These are phyloP conservation scores for Epistrophe eligans DNA, from an alignment of 2,888 invertebrate species.

Conservation along the genomic window DNA sequence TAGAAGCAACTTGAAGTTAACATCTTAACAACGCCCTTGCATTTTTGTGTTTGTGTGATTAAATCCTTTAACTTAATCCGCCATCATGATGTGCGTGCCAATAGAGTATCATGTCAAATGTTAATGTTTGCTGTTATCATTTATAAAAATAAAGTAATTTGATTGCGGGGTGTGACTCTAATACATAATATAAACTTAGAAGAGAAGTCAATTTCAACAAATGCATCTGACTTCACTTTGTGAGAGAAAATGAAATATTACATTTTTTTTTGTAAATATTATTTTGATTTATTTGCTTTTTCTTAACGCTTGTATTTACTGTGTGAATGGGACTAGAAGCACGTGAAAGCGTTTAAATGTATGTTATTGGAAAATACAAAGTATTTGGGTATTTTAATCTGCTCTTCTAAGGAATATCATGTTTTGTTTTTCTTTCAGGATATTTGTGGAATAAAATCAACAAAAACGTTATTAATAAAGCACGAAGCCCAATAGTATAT, in stretches of 20 bases:
- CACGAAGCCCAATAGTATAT: no score
- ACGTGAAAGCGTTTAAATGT: neutral
- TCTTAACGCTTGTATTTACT: neutral
- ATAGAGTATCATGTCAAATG: conserved; percentile 61
- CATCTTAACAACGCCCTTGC: neutral
- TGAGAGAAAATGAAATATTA: conserved; percentile 18
- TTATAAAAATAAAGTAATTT: conserved; percentile 70
- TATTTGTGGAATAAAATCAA: neutral
- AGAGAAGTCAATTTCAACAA: conserved; percentile 28
- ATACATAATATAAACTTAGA: neutral
- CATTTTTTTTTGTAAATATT: neutral
- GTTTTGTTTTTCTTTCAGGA: neutral
- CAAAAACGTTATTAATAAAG: no score
- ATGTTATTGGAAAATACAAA: neutral
- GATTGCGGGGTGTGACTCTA: conserved; percentile 41
- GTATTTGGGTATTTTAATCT: neutral
- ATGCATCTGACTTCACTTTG: neutral
- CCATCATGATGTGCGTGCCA: conserved; percentile 53
- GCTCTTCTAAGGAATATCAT: neutral
- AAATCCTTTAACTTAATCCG: conserved; percentile 57
- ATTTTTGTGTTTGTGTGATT: conserved; percentile 31
- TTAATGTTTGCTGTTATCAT: conserved; percentile 58
- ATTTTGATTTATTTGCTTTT: neutral
- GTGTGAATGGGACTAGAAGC: neutral
- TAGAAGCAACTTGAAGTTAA: neutral